Base-by-base conservation (phyloP, 2,888 invertebrate species). In the Myathropa florea region DNA sequence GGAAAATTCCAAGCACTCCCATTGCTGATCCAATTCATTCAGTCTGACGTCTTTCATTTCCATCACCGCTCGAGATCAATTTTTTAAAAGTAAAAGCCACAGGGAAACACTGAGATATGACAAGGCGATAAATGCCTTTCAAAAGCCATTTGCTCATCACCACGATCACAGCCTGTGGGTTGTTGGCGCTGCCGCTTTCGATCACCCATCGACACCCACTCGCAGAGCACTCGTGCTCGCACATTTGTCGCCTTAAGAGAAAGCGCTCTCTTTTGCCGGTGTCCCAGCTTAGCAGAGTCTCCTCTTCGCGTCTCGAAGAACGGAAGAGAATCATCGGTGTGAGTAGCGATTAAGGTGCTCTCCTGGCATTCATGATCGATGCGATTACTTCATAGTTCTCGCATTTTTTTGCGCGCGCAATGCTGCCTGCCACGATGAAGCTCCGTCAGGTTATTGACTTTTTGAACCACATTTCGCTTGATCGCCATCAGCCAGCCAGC, bases 391-490 rank as follows among this genome's bases (percentile, higher is more conserved):
- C 86, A 86, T 83, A 86, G 86, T 71, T 83, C 26, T 63, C 61
- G 57, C 30, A 59, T 46, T 61, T 67, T 72, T 83, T 71, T 71
- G 78, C 78, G 83, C 83, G 83, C 78, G 73, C 73, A 70, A 86
- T 65, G 26, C 59, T 4, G 10, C 36, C 46, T 21, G 28, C 26
- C 26, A 33, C 14, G 21, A 33, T 12, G 39, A 18, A 33, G 57
- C 21, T 14, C 68, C 64, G 33, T 63, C 63, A 87, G 87, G 87
- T 87, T 83, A 87, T 87, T 87, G 87, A 87, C 87, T 87, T 87
- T 87, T 87, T 87, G 87, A 87, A 87, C 87, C 87, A 87, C 83
- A 87, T 87, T 87, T 87, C 80, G 83, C 78, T 24, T 67, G 86
- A 86, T 86, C 86, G 79, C 63, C 78, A 46, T 46, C 39, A 46